These are phyloP conservation scores for Drosophila aff. DNA, from an alignment of 1,140 invertebrate genomes.

Conservation along the genomic window DNA sequence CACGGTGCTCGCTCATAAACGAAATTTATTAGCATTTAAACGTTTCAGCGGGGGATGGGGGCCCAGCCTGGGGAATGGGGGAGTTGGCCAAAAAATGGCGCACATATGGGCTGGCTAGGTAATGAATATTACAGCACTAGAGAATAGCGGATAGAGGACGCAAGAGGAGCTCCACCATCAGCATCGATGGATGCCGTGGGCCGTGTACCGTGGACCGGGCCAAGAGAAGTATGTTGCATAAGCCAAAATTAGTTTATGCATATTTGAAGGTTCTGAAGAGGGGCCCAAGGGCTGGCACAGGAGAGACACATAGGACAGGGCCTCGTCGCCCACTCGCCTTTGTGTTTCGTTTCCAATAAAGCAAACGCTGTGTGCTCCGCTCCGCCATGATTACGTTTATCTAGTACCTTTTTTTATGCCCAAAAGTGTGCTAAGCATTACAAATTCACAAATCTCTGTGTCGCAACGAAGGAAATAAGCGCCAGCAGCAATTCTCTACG, in stretches of 20 bases:
- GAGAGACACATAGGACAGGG: background rate
- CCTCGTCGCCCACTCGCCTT: slow-evolving; percentile 23
- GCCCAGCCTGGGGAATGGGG: background rate
- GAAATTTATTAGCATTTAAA: slow-evolving; percentile 74
- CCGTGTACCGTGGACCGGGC: slow-evolving; percentile 23
- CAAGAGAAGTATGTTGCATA: slow-evolving; percentile 62
- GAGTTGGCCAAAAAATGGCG: slow-evolving; percentile 24
- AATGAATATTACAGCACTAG: slow-evolving; percentile 64
- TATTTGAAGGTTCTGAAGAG: slow-evolving; percentile 52
- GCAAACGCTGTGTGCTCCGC: slow-evolving; percentile 10
- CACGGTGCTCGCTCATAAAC: slow-evolving; percentile 60
- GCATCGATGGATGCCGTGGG: slow-evolving; percentile 43
- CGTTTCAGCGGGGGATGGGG: slow-evolving; percentile 45
- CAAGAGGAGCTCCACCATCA: background rate
- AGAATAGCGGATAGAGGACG: background rate
- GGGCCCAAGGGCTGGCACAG: slow-evolving; percentile 9
- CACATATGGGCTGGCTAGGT: slow-evolving; percentile 56
- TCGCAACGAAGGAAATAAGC: slow-evolving; percentile 22
- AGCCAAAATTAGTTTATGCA: slow-evolving; percentile 70
- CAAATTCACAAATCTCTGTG: slow-evolving; percentile 50
- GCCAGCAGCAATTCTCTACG: slow-evolving; percentile 26
- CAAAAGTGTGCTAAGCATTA: slow-evolving; percentile 43
- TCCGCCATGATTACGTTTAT: slow-evolving; percentile 40
- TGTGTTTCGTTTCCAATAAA: slow-evolving; percentile 45
- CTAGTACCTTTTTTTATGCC: slow-evolving; percentile 40